Base-by-base conservation (phyloP, 2,113 vertebrate species). In the Xyliphius kryptos region DNA sequence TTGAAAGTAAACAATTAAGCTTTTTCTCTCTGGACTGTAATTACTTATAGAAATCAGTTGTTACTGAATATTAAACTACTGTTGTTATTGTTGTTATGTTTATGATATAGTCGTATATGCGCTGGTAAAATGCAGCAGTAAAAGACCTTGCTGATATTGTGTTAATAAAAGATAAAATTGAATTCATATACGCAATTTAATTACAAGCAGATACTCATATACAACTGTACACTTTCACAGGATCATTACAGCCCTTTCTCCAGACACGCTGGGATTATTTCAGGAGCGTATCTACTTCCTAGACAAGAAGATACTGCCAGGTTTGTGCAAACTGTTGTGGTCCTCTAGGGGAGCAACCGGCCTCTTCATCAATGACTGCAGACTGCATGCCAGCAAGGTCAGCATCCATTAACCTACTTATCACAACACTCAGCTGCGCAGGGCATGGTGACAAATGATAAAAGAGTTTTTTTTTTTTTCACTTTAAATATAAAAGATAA, bases 301-400 rank as follows among this genome's bases (percentile, higher is more conserved):
- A 13, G 88, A 94, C 68, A 86, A 83, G 71, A 91, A 89, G 82
- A 82, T 93, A 66, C 79, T 89, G 48, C 90, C 89, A 0, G 90
- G 92, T 9, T 77, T 93, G 52, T 87, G 88, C 68, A 92, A 87
- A 64, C 72, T 92, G 17, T 66, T 76, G 12, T 95, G 91, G 92
- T 75, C 83, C 8, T 81, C 87, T 20, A 90, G 86, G 66, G 88
- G 79, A 40, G 76, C 85, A 3, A 83, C 87, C 1, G 74, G 51
- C 11, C 63, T 75, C 69, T 94, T 91, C 73, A 86, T 91, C 74
- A 80, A 63, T 0, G 90, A 92, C 37, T 90, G 91, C 73, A 83
- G 90, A 6, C 61, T 82, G 12, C 85, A 91, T 1, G 76, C 89
- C 40, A 84, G 85, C 79, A 93, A 91, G 92, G 92, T 95, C 70